Conservation (phyloP, 2,113 vertebrate genomes). For the Actenoides hombroni region DNA sequence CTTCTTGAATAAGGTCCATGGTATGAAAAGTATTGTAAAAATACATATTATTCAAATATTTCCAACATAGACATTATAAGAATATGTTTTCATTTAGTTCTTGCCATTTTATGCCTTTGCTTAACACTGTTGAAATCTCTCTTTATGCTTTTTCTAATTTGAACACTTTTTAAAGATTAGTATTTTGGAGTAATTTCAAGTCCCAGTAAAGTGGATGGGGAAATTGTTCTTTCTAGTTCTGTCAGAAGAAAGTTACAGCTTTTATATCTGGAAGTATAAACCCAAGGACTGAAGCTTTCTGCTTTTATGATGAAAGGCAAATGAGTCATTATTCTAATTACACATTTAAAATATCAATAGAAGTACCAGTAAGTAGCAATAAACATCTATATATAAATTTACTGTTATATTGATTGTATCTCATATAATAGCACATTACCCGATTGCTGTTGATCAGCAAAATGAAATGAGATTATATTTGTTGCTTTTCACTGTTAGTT, state of each 20-base stretch:
- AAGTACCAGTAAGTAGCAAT: constrained; percentile 18
- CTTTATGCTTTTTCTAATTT: neutral
- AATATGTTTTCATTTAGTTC: neutral
- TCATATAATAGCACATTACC: neutral
- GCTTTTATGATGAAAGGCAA: constrained; percentile 7
- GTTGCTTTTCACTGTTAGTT: neutral
- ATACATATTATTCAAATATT: neutral
- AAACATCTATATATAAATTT: constrained; percentile 35
- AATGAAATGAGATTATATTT: constrained; percentile 34
- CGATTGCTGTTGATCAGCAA: constrained; percentile 47
- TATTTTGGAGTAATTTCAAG: neutral
- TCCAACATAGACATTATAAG: neutral
- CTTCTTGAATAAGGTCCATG: neutral
- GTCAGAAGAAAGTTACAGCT: neutral
- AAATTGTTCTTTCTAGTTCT: neutral
- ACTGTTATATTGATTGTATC: constrained; percentile 43
- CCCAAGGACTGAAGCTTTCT: neutral
- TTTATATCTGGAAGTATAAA: neutral
- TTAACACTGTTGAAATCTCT: neutral
- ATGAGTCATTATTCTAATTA: constrained; percentile 44
- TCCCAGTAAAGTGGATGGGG: neutral
- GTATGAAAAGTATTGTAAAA: neutral
- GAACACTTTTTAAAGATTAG: neutral
- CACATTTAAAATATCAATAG: constrained; percentile 34
- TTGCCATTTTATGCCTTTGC: neutral